These are phyloP conservation scores for Calyptommatus sinebrachiatus DNA, from an alignment of 2,113 vertebrate species.

Conservation along the genomic window DNA sequence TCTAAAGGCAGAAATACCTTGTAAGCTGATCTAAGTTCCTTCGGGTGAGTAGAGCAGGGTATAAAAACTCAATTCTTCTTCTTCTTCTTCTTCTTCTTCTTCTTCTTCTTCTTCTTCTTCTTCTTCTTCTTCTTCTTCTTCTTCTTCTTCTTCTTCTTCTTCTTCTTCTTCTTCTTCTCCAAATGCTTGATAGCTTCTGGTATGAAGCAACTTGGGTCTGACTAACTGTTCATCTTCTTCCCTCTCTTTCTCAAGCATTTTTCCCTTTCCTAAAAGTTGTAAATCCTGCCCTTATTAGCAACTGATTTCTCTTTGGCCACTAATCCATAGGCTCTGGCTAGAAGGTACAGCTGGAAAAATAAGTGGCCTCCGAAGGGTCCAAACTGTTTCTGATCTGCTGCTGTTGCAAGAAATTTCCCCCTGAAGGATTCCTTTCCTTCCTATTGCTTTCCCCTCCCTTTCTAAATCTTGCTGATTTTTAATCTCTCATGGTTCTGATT, in stretches of 20 bases:
- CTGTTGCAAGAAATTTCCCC: conserved; percentile 59
- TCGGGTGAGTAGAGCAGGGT: too few relatives aligned
- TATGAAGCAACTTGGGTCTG: too few relatives aligned
- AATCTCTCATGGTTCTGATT: conserved; percentile 68
- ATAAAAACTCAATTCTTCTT: too few relatives aligned
- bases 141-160: too few relatives aligned
- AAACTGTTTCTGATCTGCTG: conserved; percentile 74
- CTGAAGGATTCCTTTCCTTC: conserved; percentile 62
- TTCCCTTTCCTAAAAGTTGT: conserved; percentile 22
- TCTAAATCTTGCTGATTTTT: conserved; percentile 73
- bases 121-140: too few relatives aligned
- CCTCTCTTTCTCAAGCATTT: not conserved
- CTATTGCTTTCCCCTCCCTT: conserved; percentile 72
- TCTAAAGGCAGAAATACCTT: too few relatives aligned
- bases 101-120: too few relatives aligned
- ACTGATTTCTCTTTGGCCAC: conserved; percentile 62
- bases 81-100: too few relatives aligned
- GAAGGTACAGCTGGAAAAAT: conserved; percentile 73
- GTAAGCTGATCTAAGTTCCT: too few relatives aligned
- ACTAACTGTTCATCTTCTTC: not conserved
- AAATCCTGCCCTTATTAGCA: conserved; percentile 55
- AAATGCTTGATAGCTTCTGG: too few relatives aligned
- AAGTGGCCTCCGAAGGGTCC: conserved; percentile 61
- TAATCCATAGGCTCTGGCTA: conserved; percentile 55
- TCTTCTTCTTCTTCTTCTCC: too few relatives aligned